These are phyloP conservation scores for Cyanoderma ruficeps DNA, from an alignment of 2,113 vertebrate species.

Conservation along the genomic window DNA sequence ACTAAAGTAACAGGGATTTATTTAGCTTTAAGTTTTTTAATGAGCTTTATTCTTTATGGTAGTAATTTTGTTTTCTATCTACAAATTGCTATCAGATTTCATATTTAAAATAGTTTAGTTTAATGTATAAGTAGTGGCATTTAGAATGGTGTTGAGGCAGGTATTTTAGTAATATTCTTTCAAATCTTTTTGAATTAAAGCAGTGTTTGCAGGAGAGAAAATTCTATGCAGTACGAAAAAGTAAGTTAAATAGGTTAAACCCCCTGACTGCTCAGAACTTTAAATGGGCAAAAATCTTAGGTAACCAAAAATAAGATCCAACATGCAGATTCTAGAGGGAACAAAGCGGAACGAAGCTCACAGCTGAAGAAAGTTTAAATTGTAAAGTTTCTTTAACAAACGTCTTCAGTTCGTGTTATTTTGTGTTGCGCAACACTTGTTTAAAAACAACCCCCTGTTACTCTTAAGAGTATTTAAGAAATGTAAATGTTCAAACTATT, in stretches of 20 bases:
- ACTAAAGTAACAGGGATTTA: neutral
- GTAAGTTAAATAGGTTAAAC: neutral
- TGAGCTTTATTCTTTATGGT: neutral
- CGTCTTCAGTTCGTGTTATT: neutral
- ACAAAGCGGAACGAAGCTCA: neutral
- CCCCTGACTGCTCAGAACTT: neutral
- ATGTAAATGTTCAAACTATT: neutral
- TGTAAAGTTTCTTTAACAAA: neutral
- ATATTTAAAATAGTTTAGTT: neutral
- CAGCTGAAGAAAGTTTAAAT: neutral
- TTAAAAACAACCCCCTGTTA: neutral
- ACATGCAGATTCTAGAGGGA: neutral
- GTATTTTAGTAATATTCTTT: neutral
- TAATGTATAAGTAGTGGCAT: neutral
- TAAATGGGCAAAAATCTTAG: neutral
- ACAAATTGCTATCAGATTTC: neutral
- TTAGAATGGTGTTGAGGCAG: rapidly evolving
- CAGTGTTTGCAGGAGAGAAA: neutral
- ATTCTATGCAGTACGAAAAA: neutral
- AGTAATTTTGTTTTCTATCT: neutral
- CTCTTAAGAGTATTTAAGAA: neutral
- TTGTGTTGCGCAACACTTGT: neutral
- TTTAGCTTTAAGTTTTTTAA: neutral
- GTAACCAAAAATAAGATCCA: neutral
- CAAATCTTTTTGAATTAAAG: neutral